phyloP scores from a whole-genome alignment of 37 sponge, comb jelly and placozoan genomes.

The Beroe ovata region DNA sequence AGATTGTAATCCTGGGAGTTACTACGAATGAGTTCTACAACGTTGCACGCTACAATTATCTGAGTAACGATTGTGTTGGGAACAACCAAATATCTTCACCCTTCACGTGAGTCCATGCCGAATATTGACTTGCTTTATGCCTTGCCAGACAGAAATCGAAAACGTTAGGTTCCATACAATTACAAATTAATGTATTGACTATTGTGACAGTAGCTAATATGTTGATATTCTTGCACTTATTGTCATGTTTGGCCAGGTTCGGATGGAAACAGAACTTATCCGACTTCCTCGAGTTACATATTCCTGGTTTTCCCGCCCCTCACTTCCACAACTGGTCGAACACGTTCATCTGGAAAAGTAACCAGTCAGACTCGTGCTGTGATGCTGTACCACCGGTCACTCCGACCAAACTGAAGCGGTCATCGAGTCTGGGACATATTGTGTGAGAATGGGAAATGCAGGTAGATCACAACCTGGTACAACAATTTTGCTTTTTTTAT shows the following conservation, averaged over 20 bases:
- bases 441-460: not conserved
- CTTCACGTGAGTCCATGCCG: conserved; percentile 47
- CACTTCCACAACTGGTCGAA: conserved; percentile 8
- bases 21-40: conserved; percentile 59
- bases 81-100: conserved; percentile 59
- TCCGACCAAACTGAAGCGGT: not conserved
- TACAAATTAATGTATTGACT: too few species aligned
- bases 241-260: too few species aligned
- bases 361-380: not conserved
- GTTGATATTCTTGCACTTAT: not conserved
- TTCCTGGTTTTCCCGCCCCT: conserved; percentile 17
- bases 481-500: too few species aligned
- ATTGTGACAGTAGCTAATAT: too few species aligned
- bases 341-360: not conserved
- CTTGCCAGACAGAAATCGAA: not conserved
- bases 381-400: not conserved
- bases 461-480: too few species aligned
- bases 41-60: conserved; percentile 58
- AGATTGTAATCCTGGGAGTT: conserved; percentile 38
- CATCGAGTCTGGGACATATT: conserved; percentile 5
- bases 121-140: too few species aligned
- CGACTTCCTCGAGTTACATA: conserved; percentile 33
- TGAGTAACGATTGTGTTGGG: conserved; percentile 12
- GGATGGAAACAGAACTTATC: conserved; percentile 63
- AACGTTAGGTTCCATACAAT: not conserved